These are phyloP conservation scores for Carassius gibelio DNA, from an alignment of 2,113 vertebrate species.

Conservation along the genomic window DNA sequence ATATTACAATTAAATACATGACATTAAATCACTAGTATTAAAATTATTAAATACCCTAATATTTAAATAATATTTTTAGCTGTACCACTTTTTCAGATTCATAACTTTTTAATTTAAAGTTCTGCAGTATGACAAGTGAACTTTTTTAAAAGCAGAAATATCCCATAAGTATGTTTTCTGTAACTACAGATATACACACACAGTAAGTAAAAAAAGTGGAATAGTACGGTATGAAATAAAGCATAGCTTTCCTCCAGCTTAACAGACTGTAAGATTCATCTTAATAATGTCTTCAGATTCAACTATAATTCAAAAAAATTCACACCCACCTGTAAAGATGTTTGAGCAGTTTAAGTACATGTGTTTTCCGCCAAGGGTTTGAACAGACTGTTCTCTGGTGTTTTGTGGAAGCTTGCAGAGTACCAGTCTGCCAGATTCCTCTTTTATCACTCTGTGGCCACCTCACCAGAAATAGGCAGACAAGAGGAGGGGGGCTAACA, in stretches of 20 bases:
- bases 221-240: no score
- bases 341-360: neutral
- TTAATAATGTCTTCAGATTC: no score
- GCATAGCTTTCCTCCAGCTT: no score
- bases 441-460: conserved; percentile 48
- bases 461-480: conserved; percentile 63
- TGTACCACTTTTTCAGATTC: neutral
- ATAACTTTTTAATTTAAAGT: neutral
- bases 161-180: neutral
- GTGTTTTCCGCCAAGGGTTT: neutral
- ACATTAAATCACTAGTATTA: neutral
- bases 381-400: neutral
- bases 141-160: neutral
- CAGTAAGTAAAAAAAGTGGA: no score
- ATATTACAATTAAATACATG: neutral
- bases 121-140: neutral
- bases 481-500: conserved; percentile 22
- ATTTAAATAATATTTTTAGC: neutral
- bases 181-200: neutral
- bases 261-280: no score
- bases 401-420: neutral
- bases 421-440: conserved; percentile 53
- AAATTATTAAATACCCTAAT: neutral
- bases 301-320: neutral
- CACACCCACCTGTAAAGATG: conserved; percentile 11